phyloP scores from a whole-genome alignment of 2,113 vertebrate species.

The Trachemys scripta region DNA sequence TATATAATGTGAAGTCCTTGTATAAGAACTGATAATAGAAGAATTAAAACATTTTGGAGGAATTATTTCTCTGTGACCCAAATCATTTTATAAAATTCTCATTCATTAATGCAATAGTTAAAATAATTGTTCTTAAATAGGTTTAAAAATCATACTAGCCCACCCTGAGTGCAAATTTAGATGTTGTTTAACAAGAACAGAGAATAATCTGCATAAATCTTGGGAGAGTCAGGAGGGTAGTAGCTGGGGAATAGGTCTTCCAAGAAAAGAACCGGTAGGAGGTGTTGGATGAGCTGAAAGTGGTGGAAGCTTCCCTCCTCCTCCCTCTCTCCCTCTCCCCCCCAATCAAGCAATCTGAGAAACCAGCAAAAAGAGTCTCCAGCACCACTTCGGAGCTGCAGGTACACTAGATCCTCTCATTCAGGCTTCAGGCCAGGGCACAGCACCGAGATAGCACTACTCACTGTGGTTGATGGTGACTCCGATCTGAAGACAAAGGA shows the following conservation, averaged over 20 bases:
- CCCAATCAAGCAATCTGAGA: neutral
- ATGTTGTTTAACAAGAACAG: conserved; percentile 52
- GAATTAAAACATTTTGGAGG: neutral
- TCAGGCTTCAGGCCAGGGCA: neutral
- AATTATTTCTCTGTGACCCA: neutral
- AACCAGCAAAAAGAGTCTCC: neutral
- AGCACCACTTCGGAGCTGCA: neutral
- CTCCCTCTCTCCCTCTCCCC: accelerated
- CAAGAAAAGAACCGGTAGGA: conserved; percentile 49
- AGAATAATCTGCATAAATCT: conserved; percentile 49
- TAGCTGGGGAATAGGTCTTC: conserved; percentile 56
- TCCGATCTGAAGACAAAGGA: neutral
- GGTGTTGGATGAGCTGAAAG: neutral
- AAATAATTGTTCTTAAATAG: neutral
- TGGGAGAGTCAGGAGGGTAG: conserved; percentile 64
- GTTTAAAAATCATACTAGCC: neutral
- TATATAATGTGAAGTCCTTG: conserved; percentile 25
- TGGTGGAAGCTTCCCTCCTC: neutral
- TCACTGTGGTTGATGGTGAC: neutral
- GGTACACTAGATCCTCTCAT: neutral
- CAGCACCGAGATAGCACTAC: neutral
- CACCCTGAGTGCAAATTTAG: neutral
- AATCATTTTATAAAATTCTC: neutral
- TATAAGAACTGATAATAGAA: neutral
- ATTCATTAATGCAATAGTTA: neutral